A percentile compares a stretch with the other conserved stretches of the same genome.
Conservation (phyloP, 2,797 vertebrate genomes). For the Chlorospingus flavigularis region DNA sequence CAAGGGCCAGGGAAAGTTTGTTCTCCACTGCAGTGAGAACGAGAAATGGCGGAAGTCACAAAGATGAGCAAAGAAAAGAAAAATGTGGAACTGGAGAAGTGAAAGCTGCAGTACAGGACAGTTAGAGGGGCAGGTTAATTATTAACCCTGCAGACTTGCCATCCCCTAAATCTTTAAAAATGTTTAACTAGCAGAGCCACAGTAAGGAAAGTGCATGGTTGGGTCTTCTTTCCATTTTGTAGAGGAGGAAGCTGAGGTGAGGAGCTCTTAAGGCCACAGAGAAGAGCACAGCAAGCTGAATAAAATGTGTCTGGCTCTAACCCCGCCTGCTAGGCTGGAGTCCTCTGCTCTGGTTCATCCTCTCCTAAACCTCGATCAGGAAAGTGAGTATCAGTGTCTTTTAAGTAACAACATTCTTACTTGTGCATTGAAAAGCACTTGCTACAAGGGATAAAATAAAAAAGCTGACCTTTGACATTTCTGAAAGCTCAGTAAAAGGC, state of each 20-base stretch:
- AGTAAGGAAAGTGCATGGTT: background rate
- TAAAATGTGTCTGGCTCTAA: background rate
- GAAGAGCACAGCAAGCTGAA: background rate
- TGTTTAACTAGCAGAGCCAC: slow-evolving; percentile 42
- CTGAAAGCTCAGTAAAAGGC: slow-evolving; percentile 15
- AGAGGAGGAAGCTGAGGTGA: background rate
- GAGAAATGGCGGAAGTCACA: background rate
- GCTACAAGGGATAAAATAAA: background rate
- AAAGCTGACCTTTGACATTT: background rate
- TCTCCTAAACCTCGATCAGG: background rate
- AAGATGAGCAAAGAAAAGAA: background rate
- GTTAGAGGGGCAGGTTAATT: slow-evolving; percentile 1
- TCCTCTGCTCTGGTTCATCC: background rate
- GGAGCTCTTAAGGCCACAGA: background rate
- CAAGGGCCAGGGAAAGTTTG: background rate
- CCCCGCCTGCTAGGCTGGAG: background rate
- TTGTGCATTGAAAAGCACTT: background rate
- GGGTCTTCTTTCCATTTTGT: background rate
- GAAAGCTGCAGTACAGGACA: background rate
- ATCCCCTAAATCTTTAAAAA: slow-evolving; percentile 37
- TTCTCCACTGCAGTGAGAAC: background rate
- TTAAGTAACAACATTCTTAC: background rate
- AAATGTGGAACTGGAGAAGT: background rate
- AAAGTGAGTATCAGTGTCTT: background rate
- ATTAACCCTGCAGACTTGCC: slow-evolving; percentile 18